Evolutionary conservation across 2,888 invertebrate genomes (phyloP), one percentile per base, ranked within the genome.

Genomic region (Ophioninae sp.): DNA sequence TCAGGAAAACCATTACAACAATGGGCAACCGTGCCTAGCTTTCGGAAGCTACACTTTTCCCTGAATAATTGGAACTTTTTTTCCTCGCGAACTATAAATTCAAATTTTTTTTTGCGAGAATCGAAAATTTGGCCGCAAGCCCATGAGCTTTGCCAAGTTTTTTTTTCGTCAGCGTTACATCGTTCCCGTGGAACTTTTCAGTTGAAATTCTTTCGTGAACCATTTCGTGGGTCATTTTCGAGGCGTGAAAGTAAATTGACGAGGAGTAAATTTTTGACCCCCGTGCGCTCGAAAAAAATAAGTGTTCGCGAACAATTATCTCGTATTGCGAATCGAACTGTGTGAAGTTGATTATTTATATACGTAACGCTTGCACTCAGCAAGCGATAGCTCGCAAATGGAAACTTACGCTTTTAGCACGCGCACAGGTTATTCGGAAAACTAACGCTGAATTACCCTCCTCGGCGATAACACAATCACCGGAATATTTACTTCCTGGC

Each of bases 401-500:
- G 20, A 22, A 20, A 3, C 6, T 59, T 23, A 22, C 68, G n/a
- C 30, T 30, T 79, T 67, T 20, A 61, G 68, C 41, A 44, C n/a
- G 22, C 17, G 22, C 61, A 64, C 56, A 37, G 30, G 30, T 63
- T 22, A 59, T 10, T 59, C 1, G 59, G 37, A 37, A 68, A 8
- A 39, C 41, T 58, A n/a, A 63, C 20, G 41, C 44, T 20, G 41
- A 67, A 64, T 64, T 59, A 65, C 75, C 79, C 56, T 71, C 75
- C 75, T 59, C 51, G 72, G 56, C 82, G 82, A 82, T 82, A 82
- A 79, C 79, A 82, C 82, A 82, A 51, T 82, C 82, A 79, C 75
- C 82, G 82, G 79, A 75, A 82, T 79, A 79, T 82, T 79, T 79
- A 82, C 79, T 79, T 82, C 82, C 82, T 79, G 82, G 71, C 58